Evolutionary conservation across 2,888 invertebrate genomes (phyloP), one percentile per base, ranked within the genome.

Genomic region (Malacosoma neustria): DNA sequence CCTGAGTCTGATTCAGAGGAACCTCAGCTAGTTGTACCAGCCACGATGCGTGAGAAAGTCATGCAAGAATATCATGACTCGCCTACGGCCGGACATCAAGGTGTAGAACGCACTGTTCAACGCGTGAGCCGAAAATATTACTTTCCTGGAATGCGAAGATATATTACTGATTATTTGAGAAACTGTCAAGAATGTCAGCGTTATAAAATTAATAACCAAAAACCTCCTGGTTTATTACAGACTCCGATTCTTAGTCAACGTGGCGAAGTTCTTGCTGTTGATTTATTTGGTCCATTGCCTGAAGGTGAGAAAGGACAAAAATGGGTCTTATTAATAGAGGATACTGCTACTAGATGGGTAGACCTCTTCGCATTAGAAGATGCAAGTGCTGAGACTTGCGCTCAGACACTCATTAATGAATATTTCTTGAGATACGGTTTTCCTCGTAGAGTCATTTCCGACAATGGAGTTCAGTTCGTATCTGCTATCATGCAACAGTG

Each of bases 381-480:
- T 0, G 46, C 53, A 0, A 48, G 42, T 4, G 44, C 46, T 2
- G 48, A 45, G 13, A 14, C 22, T 1, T 49, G 51, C 34, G 49
- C 51, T 1, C 34, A 32, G 2, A 14, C 37, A 2, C 29, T 54
- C 0, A 43, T 49, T 5, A 40, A 51, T 2, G 50, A 53, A 32
- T 35, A 41, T 4, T 55, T 55, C 14, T 7, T 55, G 7, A 35
- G 53, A 0, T 54, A 44, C 30, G 55, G 54, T 0, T 29, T 54
- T 2, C 49, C 49, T 1, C 45, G 54, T 1, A 31, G 51, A 2
- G 9, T 54, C 1, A 39, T 51, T 3, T 51, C 50, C 0, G 52
- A 56, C 14, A 55, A 54, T 29, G 54, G 54, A 0, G 33, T 38
- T 0, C 56, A 59, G 12, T 59, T 59, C 37, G 40, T 55, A 0